phyloP scores from a whole-genome alignment of 2,888 invertebrate species.

The Agrilus mali region DNA sequence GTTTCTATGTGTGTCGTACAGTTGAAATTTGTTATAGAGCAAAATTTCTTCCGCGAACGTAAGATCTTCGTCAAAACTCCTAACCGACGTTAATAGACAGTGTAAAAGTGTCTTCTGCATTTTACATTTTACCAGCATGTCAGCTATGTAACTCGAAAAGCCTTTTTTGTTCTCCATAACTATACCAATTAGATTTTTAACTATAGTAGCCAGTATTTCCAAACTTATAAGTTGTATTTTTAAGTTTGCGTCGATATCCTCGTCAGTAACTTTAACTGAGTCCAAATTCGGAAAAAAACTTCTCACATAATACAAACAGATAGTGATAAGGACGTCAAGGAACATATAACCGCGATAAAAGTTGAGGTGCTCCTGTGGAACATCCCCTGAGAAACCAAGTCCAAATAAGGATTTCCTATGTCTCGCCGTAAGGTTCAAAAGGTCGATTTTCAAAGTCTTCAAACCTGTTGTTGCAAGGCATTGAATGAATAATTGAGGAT shows the following conservation, averaged over 20 bases:
- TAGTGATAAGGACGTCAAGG: slow-evolving; percentile 60
- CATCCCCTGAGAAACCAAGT: slow-evolving; percentile 48
- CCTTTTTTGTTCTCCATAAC: slow-evolving; percentile 66
- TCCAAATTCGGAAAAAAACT: slow-evolving; percentile 66
- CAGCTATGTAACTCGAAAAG: slow-evolving; percentile 63
- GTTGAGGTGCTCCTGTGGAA: slow-evolving; percentile 50
- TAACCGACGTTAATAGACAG: slow-evolving; percentile 64
- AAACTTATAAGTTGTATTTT: slow-evolving; percentile 65
- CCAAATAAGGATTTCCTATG: slow-evolving; percentile 73
- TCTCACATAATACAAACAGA: slow-evolving; percentile 68
- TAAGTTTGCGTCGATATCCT: slow-evolving; percentile 62
- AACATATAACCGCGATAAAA: slow-evolving; percentile 68
- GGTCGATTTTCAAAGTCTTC: slow-evolving; percentile 39
- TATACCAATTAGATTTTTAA: slow-evolving; percentile 58
- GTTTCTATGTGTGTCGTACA: slow-evolving; percentile 42
- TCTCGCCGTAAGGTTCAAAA: slow-evolving; percentile 52
- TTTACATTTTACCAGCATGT: slow-evolving; percentile 62
- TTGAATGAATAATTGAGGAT: slow-evolving; percentile 60
- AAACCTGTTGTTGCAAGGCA: slow-evolving; percentile 64
- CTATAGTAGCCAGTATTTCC: slow-evolving; percentile 58
- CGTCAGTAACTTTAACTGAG: slow-evolving; percentile 48
- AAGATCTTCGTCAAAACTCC: slow-evolving; percentile 42
- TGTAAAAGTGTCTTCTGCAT: slow-evolving; percentile 74
- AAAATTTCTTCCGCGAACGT: slow-evolving; percentile 66
- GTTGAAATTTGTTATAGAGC: slow-evolving; percentile 54